These are phyloP conservation scores for Dastarcus helophoroides DNA, from an alignment of 2,888 invertebrate genomes.

Conservation along the genomic window DNA sequence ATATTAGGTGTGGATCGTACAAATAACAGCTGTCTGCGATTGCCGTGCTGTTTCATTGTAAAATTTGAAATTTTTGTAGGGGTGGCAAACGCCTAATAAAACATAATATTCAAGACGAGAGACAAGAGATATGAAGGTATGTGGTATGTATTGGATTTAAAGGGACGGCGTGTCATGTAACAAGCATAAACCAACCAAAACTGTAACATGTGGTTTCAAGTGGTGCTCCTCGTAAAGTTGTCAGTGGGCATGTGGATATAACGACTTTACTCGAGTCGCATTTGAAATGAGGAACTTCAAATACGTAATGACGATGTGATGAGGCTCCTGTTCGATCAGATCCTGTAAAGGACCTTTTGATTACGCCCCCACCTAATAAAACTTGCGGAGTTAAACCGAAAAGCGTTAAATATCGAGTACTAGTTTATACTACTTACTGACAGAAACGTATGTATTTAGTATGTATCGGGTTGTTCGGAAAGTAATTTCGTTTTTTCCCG, in stretches of 20 bases:
- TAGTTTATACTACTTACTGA: no score
- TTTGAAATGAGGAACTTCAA: slow-evolving; percentile 34
- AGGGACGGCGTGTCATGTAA: slow-evolving; percentile 32
- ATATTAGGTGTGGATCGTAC: slow-evolving; percentile 21
- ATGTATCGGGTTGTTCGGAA: no score
- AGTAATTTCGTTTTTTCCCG: no score
- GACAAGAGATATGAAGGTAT: slow-evolving; percentile 2
- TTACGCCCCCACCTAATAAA: no score
- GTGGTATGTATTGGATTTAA: slow-evolving; percentile 6
- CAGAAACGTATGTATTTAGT: no score
- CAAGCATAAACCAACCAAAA: slow-evolving; percentile 37
- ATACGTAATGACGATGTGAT: slow-evolving; percentile 37
- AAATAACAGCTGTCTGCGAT: slow-evolving; percentile 25
- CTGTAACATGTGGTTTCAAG: slow-evolving; percentile 41
- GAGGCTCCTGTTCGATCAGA: no score
- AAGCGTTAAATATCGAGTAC: no score
- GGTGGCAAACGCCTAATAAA: slow-evolving; percentile 25
- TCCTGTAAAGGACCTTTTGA: no score
- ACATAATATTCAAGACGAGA: slow-evolving; percentile 17
- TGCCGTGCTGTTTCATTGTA: slow-evolving; percentile 21
- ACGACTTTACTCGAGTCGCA: slow-evolving; percentile 35
- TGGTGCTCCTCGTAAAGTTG: slow-evolving; percentile 40
- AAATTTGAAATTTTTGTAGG: slow-evolving; percentile 19
- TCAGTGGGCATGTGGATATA: slow-evolving; percentile 39
- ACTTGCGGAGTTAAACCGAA: no score